Evolutionary conservation across 2,888 invertebrate genomes (phyloP).

Genomic region (Megaustenia siamemsis): DNA sequence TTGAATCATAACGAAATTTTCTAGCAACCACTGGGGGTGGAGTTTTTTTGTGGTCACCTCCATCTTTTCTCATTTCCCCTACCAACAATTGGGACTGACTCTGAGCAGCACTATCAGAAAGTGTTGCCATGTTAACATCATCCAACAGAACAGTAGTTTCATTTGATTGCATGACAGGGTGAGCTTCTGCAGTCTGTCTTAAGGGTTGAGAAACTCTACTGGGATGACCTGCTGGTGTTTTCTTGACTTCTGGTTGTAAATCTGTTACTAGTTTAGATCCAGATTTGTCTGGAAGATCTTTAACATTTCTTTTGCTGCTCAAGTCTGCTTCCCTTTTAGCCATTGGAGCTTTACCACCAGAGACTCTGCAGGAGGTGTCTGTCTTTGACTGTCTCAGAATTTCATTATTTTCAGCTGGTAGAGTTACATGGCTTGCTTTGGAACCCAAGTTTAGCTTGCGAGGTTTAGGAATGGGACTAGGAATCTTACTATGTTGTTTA

Average conservation of each 20-base stretch:
- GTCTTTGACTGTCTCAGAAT: slow-evolving; percentile 58
- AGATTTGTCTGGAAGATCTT: slow-evolving; percentile 55
- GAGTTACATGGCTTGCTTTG: slow-evolving; percentile 58
- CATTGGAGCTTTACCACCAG: neutral
- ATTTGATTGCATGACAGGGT: neutral
- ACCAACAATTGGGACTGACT: neutral
- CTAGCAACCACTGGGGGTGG: slow-evolving; percentile 50
- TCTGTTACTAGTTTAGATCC: slow-evolving; percentile 61
- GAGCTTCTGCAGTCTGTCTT: slow-evolving; percentile 57
- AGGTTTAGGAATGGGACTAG: slow-evolving; percentile 60
- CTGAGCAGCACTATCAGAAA: neutral
- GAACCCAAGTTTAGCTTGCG: slow-evolving; percentile 54
- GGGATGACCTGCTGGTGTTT: slow-evolving; percentile 59
- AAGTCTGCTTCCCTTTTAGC: slow-evolving; percentile 10
- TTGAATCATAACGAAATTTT: slow-evolving; percentile 51
- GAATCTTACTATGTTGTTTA: slow-evolving; percentile 57
- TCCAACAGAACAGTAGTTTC: slow-evolving; percentile 41
- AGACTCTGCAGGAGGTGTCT: slow-evolving; percentile 14
- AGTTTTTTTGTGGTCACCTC: slow-evolving; percentile 16
- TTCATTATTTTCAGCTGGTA: slow-evolving; percentile 64
- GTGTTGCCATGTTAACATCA: neutral
- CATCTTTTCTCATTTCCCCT: neutral
- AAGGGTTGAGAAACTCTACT: slow-evolving; percentile 60
- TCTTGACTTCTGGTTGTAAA: slow-evolving; percentile 55
- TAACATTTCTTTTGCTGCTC: slow-evolving; percentile 51